Evolutionary conservation across 2,888 invertebrate species (phyloP), one percentile per base, ranked within the genome.

Genomic region (Palloptera scutellata): DNA sequence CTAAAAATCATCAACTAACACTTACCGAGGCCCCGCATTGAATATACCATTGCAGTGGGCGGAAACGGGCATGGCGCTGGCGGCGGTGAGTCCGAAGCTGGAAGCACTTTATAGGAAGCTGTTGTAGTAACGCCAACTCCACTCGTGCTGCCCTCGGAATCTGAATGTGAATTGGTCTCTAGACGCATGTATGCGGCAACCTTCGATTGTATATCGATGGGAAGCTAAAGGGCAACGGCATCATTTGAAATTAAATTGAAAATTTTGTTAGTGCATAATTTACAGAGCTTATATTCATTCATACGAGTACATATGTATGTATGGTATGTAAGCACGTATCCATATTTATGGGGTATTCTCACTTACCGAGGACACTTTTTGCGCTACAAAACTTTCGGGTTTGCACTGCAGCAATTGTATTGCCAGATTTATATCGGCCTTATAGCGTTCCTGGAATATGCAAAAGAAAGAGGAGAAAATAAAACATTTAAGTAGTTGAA

Each of bases 331-430:
- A 10, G 1, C 15, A 15, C 15, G 11, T 19, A 4, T 40, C 8
- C 40, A 2, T 48, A 19, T 43, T 9, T 5, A 52, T 51, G 12
- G 42, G 11, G 1, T 12, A 12, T 15, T 59, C 11, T 45, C 10
- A 89, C 91, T 91, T 88, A 95, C 95, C 85, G 91, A 91, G 83
- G 95, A 94, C 78, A 94, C 89, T 86, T 93, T 94, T 81, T 96
- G 97, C 55, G 95, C 91, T 70, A 97, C 92, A 87, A 96, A 97
- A 86, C 94, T 94, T 74, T 94, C 93, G 74, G 97, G 97, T 82
- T 96, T 97, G 85, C 97, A 97, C 83, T 97, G 97, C 64, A 97
- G 87, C 78, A 97, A 87, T 85, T 97, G 96, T 75, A 97, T 96
- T 70, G 97, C 97, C 80, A 96, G 86, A 85, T 93, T 94, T 83